Evolutionary conservation across 2,797 vertebrate genomes (phyloP), one percentile per base, ranked within the genome.

Genomic region (Sebastes vulpes): DNA sequence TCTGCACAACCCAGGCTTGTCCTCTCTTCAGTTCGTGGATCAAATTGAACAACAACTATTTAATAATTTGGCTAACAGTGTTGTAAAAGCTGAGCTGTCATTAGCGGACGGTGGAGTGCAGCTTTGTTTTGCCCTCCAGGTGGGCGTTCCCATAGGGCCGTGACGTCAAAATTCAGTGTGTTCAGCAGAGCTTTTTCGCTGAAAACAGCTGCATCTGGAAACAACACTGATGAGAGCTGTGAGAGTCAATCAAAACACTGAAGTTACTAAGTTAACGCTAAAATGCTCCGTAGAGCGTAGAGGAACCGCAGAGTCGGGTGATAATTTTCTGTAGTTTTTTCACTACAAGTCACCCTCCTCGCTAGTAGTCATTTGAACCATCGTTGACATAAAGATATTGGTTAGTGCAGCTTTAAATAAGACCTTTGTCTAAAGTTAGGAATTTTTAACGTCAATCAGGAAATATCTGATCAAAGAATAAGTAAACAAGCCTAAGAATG

Each of bases 131-230:
- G 0, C 6, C 14, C 14, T 18, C 38, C 14, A 42, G 38, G 38
- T 42, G 38, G 38, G 38, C 14, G 38, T 46, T 18, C 3, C 38
- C 38, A 18, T 46, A 46, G 42, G 6, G 16, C 42, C 16, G 0
- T 46, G 42, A 46, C 42, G 6, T 46, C 42, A 46, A 18, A 18
- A 9, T 29, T 21, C 1, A 56, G 11, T 53, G 31, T 59, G 31
- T 46, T 58, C 16, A 5, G 46, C 46, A 20, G 46, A 20, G 46
- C 42, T 46, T 46, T 46, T 46, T 46, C 0, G 42, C n/a, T 46
- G 25, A 57, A 57, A 69, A 69, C 23, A 68, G 58, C 29, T 74
- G 70, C 60, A 58, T 63, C 42, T 23, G 25, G 23, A 57, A 75
- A 54, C 11, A 64, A 18, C 14, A 28, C 5, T 25, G 16, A 66